Conservation (phyloP, 2,888 invertebrate genomes). For the Macropis europaea region DNA sequence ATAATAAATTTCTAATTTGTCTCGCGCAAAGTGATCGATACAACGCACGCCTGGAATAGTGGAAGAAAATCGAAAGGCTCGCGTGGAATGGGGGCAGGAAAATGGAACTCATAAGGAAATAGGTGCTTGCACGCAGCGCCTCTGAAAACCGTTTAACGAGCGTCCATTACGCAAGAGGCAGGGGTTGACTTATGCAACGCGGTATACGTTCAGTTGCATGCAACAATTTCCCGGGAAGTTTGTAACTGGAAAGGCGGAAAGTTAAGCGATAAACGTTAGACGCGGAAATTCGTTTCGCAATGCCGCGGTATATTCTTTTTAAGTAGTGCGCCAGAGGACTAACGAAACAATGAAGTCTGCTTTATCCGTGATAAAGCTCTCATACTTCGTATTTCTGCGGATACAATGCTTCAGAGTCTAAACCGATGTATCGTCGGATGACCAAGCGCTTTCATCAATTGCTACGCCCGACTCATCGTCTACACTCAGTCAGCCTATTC, state of each 20-base stretch:
- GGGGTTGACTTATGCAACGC: constrained; percentile 14
- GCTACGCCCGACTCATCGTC: too few relatives aligned
- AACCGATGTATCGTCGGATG: too few relatives aligned
- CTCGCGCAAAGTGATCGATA: too few relatives aligned
- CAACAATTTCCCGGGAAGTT: constrained; percentile 35
- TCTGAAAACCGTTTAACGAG: constrained; percentile 32
- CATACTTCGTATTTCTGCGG: background rate
- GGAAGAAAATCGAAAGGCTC: background rate
- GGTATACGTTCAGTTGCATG: constrained; percentile 14
- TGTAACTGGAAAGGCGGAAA: constrained; percentile 32
- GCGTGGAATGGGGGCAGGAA: background rate
- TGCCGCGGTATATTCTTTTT: constrained; percentile 17
- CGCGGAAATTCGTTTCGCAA: constrained; percentile 33
- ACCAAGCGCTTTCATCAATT: too few relatives aligned
- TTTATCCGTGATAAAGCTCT: constrained; percentile 11
- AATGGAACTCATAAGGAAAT: constrained; percentile 1
- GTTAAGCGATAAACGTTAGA: constrained; percentile 38
- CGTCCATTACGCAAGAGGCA: constrained; percentile 7
- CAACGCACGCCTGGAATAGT: too few relatives aligned
- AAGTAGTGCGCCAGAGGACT: background rate
- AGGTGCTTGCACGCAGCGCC: background rate
- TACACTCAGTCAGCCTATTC: too few relatives aligned
- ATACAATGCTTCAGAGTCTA: too few relatives aligned
- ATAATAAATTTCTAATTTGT: too few relatives aligned
- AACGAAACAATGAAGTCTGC: constrained; percentile 5